phyloP scores from a whole-genome alignment of 2,797 vertebrate species.

The Gila robusta region DNA sequence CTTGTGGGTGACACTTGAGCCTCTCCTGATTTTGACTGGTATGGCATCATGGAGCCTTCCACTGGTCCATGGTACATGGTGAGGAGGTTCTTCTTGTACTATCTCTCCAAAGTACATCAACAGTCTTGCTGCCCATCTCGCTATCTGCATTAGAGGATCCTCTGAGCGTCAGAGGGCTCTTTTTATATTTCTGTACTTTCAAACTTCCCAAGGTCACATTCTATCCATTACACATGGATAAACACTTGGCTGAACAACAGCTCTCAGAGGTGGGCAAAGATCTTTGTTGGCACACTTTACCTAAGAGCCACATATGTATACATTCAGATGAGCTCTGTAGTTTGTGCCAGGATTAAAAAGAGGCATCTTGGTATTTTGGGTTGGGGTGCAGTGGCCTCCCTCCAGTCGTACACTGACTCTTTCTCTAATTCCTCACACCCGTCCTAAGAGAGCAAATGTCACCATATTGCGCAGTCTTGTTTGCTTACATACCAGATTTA shows the following conservation, averaged over 20 bases:
- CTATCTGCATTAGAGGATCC: slow-evolving; percentile 59
- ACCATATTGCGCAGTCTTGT: not conserved
- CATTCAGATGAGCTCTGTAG: slow-evolving; percentile 10
- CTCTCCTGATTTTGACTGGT: slow-evolving; percentile 60
- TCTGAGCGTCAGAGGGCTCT: slow-evolving; percentile 16
- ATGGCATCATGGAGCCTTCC: slow-evolving; percentile 26
- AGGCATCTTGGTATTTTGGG: slow-evolving; percentile 24
- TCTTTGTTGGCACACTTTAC: slow-evolving; percentile 34
- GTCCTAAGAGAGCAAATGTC: not conserved
- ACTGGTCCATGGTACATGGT: slow-evolving; percentile 37
- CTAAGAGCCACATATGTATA: slow-evolving; percentile 11
- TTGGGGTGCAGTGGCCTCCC: not conserved
- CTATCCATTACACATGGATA: slow-evolving; percentile 6
- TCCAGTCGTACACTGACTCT: not conserved
- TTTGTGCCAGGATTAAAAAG: slow-evolving; percentile 34
- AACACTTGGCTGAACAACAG: slow-evolving; percentile 46
- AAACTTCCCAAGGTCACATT: slow-evolving; percentile 56
- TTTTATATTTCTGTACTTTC: slow-evolving; percentile 60
- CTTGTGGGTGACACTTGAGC: slow-evolving; percentile 49
- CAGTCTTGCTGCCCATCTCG: slow-evolving; percentile 44
- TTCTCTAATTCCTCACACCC: not conserved
- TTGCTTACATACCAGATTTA: not conserved
- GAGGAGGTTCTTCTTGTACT: slow-evolving; percentile 22
- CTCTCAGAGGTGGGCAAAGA: slow-evolving; percentile 7
- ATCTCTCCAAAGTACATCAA: slow-evolving; percentile 56